Evolutionary conservation across 1,140 invertebrate species (phyloP), one percentile per base, ranked within the genome.

Genomic region (Bombus terrestris): DNA sequence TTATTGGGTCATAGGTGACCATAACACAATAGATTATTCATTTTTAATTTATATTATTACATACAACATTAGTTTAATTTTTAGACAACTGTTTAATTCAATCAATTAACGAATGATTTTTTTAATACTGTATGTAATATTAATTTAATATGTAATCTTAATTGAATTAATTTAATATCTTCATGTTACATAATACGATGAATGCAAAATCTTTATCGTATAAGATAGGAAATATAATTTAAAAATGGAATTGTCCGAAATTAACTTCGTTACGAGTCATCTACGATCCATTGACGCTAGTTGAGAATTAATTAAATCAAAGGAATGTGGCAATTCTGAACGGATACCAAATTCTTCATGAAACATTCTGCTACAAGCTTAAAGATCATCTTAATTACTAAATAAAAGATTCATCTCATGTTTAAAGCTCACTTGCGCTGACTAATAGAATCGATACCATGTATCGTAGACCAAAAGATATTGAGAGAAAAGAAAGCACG

Each of bases 321-420:
- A 2, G 12, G 32, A 81, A 68, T 73, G 53, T 85, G 83, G 78
- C 66, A 41, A 81, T 74, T 73, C 75, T 79, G 66, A 57, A 81
- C 77, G 83, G 57, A 85, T 74, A 66, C 41, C 35, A 81, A 64
- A 35, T 74, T 57, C 22, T 47, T 43, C 66, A 72, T 72, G 22
- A 18, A 79, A 72, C 82, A 68, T 84, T 69, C 47, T 22, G 3
- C 28, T 32, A 37, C 12, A 57, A 84, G 76, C 68, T 80, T 64
- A 39, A 47, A 37, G 15, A 80, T 85, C 83, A 64, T 80, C 74
- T 69, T 64, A 80, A 85, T 80, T 41, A 2, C 4, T 57, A 57
- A 66, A 32, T 41, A 69, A 18, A 76, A 66, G 1, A 68, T 25
- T 77, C 73, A 66, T 75, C 57, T 66, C 47, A 39, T 25, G 22